Percentiles rank a stretch among this genome's conserved stretches.
phyloP scores from a whole-genome alignment of 2,888 invertebrate genomes.

The Stegophylla sp. region DNA sequence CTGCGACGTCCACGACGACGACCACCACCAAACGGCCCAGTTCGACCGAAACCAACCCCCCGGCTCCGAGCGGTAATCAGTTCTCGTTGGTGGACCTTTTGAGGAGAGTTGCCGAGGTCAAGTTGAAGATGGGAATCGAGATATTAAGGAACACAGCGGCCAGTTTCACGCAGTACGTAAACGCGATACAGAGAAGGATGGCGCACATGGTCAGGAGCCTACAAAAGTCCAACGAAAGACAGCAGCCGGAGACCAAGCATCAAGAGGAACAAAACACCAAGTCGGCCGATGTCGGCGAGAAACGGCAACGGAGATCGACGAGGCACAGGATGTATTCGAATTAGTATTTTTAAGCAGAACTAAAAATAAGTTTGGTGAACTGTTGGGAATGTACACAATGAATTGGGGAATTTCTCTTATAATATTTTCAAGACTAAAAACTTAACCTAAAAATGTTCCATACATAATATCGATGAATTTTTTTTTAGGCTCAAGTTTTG shows the following conservation, averaged over 20 bases:
- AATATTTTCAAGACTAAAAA: conserved; percentile 55
- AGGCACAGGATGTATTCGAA: conserved; percentile 45
- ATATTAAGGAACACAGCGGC: conserved; percentile 75
- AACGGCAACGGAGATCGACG: conserved; percentile 46
- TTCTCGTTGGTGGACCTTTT: conserved; percentile 69
- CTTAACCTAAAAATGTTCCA: conserved; percentile 43
- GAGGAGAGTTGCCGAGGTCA: conserved; percentile 73
- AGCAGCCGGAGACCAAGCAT: conserved; percentile 25
- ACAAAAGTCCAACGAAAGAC: conserved; percentile 60
- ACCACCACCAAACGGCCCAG: conserved; percentile 8
- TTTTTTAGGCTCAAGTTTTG: conserved; percentile 48
- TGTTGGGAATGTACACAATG: conserved; percentile 53
- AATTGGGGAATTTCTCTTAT: conserved; percentile 51
- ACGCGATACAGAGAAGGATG: conserved; percentile 68
- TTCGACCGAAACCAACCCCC: conserved; percentile 28
- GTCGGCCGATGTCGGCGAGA: neutral
- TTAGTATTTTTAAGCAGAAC: conserved; percentile 13
- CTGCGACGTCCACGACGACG: conserved; percentile 6
- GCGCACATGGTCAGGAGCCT: conserved; percentile 62
- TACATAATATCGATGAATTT: conserved; percentile 7
- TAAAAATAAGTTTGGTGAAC: conserved; percentile 50
- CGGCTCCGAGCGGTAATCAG: conserved; percentile 61
- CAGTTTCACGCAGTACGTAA: conserved; percentile 72
- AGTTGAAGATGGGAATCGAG: conserved; percentile 73
- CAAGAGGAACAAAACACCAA: conserved; percentile 14